A percentile compares a stretch with the other conserved stretches of the same genome.
These are phyloP conservation scores for Triplophysa siluroides DNA, from an alignment of 2,113 vertebrate species.

Conservation along the genomic window DNA sequence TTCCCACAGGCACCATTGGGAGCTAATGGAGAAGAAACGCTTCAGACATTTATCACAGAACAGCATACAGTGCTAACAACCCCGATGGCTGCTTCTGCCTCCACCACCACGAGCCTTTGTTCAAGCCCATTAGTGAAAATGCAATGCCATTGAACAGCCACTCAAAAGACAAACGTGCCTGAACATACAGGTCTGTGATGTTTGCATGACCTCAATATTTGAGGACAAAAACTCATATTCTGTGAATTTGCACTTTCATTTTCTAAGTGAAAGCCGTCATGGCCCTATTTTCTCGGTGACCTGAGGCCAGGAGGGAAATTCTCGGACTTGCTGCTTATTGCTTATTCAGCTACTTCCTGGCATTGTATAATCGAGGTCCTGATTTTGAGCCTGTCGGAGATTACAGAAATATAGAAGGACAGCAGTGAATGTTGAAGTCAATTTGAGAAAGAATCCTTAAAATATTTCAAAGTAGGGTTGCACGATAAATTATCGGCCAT, in stretches of 20 bases:
- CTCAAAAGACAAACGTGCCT: constrained; percentile 19
- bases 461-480: background rate
- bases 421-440: constrained; percentile 5
- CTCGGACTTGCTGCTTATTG: background rate
- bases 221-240: background rate
- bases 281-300: background rate
- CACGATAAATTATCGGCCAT: too few relatives aligned
- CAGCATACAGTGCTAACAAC: constrained; percentile 34
- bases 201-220: background rate
- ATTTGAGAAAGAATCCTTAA: background rate
- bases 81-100: constrained; percentile 10
- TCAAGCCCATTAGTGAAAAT: constrained; percentile 25
- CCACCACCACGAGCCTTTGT: constrained; percentile 9
- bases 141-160: constrained; percentile 16
- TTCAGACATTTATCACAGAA: constrained; percentile 21
- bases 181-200: background rate
- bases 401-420: background rate
- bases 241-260: background rate
- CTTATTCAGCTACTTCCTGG: constrained; percentile 30
- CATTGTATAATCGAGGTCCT: constrained; percentile 29
- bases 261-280: background rate
- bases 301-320: constrained; percentile 41
- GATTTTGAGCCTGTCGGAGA: background rate
- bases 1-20: constrained; percentile 1
- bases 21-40: constrained; percentile 37